Evolutionary conservation across 1,140 invertebrate species (phyloP).

Genomic region (Drosophila elegans): DNA sequence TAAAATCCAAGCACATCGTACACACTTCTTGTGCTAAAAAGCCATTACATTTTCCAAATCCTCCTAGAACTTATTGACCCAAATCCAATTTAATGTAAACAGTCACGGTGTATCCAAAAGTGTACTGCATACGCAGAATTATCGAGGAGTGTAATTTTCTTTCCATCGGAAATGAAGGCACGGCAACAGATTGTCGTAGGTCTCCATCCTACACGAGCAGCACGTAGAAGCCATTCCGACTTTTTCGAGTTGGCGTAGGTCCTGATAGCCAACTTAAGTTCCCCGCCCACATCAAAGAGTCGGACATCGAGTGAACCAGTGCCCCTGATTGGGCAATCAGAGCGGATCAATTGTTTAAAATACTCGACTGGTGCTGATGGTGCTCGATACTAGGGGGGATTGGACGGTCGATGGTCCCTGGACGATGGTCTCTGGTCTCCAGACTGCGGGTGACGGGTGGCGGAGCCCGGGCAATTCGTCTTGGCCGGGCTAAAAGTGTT

Average conservation of each 20-base stretch:
- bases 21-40: background rate
- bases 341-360: slow-evolving; percentile 37
- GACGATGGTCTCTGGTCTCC: slow-evolving; percentile 15
- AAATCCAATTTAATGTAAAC: slow-evolving; percentile 54
- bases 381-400: background rate
- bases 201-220: background rate
- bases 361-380: background rate
- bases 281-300: slow-evolving; percentile 28
- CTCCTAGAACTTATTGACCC: slow-evolving; percentile 54
- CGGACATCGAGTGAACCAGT: slow-evolving; percentile 21
- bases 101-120: slow-evolving; percentile 26
- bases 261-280: slow-evolving; percentile 24
- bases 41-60: slow-evolving; percentile 15
- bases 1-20: slow-evolving; percentile 1
- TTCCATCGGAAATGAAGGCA: slow-evolving; percentile 3
- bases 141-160: slow-evolving; percentile 17
- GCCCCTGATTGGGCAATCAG: slow-evolving; percentile 32
- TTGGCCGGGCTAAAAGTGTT: slow-evolving; percentile 45
- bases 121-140: background rate
- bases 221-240: slow-evolving; percentile 1
- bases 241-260: slow-evolving; percentile 45
- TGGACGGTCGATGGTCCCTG: slow-evolving; percentile 40
- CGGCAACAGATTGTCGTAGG: slow-evolving; percentile 44
- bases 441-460: background rate
- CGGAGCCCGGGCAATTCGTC: slow-evolving; percentile 37